phyloP scores from a whole-genome alignment of 2,113 vertebrate species.

The Rhegmatorhina hoffmannsi region DNA sequence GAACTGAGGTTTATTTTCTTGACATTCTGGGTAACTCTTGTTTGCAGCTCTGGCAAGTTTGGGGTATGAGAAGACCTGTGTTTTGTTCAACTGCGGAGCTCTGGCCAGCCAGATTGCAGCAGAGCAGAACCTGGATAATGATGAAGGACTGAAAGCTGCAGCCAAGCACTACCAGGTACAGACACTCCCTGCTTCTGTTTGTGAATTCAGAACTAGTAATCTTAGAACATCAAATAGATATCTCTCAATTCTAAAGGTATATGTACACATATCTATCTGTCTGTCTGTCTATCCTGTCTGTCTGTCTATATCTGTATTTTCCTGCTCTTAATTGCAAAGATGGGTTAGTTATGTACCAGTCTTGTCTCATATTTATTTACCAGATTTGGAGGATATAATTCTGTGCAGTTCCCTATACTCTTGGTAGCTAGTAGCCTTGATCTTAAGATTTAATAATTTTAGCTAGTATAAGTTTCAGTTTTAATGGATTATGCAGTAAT shows the following conservation, averaged over 20 bases:
- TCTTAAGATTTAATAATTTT: background rate
- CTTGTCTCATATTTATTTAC: background rate
- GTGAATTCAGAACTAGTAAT: background rate
- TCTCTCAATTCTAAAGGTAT: background rate
- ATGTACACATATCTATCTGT: background rate
- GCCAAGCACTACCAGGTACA: constrained; percentile 95
- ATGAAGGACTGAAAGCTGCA: constrained; percentile 93
- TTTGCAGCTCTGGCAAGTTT: constrained; percentile 90
- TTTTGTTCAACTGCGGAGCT: constrained; percentile 94
- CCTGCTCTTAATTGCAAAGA: background rate
- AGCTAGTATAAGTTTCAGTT: background rate
- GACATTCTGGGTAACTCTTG: background rate
- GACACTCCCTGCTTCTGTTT: background rate
- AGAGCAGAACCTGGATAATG: constrained; percentile 96
- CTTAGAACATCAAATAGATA: background rate
- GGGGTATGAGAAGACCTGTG: constrained; percentile 97
- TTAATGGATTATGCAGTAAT: background rate
- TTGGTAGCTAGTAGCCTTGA: background rate
- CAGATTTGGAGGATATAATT: background rate
- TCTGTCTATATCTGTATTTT: background rate
- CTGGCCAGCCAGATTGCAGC: constrained; percentile 96
- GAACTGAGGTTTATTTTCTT: background rate
- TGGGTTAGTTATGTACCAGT: background rate
- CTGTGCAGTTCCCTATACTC: background rate
- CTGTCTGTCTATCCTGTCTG: too few relatives aligned